phyloP scores from a whole-genome alignment of 92 coral and sea anemone species.

The Zoanthus gigantus region DNA sequence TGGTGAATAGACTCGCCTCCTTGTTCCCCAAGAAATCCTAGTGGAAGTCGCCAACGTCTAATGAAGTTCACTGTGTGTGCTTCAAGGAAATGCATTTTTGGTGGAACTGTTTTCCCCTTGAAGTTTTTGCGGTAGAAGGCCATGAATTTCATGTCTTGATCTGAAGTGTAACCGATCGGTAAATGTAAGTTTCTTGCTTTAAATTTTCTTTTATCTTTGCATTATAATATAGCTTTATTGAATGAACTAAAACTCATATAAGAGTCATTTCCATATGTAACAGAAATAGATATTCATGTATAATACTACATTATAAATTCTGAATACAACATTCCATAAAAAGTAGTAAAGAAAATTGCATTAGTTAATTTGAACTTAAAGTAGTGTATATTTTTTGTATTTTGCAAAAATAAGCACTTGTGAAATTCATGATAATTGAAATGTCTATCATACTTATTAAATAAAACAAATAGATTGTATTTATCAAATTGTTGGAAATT shows the following conservation, averaged over 20 bases:
- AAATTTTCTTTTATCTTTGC: background rate
- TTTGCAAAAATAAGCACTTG: background rate
- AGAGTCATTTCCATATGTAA: background rate
- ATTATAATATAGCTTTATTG: background rate
- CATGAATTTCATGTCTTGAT: conserved; percentile 35
- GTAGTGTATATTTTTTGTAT: background rate
- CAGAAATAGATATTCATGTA: background rate
- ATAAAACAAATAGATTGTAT: background rate
- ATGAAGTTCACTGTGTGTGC: conserved; percentile 22
- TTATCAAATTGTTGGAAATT: background rate
- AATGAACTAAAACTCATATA: background rate
- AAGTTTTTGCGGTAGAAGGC: conserved; percentile 30
- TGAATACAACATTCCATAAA: too few relatives aligned
- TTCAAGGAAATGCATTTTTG: background rate
- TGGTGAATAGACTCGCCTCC: conserved; percentile 28
- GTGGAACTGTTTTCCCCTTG: conserved; percentile 18
- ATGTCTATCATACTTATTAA: too few relatives aligned
- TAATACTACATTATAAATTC: background rate
- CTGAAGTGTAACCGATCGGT: background rate
- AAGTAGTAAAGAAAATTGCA: background rate
- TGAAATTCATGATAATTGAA: background rate
- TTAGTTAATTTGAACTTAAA: background rate
- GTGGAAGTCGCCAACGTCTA: conserved; percentile 19
- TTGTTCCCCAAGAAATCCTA: conserved; percentile 16
- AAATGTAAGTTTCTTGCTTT: background rate